Percentiles rank a stretch among this genome's conserved stretches.
Evolutionary conservation across 2,888 invertebrate species (phyloP).

Genomic region (Meteorus colon): DNA sequence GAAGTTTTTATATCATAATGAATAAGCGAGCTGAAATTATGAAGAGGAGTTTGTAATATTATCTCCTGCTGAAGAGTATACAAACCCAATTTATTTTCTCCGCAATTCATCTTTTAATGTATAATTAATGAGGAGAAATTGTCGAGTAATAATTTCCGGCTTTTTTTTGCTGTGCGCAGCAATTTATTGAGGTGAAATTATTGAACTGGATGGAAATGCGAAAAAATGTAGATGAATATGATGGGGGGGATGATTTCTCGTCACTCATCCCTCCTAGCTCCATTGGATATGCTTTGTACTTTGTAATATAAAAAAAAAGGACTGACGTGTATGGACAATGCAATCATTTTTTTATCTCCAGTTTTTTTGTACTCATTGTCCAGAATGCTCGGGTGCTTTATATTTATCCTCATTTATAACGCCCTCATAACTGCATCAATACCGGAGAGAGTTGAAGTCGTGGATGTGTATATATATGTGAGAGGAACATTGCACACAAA

Average conservation of each 20-base stretch:
- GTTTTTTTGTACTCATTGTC: conserved; percentile 31
- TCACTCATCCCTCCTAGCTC: neutral
- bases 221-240: neutral
- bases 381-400: conserved; percentile 27
- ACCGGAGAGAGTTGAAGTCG: neutral
- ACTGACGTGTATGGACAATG: neutral
- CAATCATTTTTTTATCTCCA: neutral
- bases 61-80: neutral
- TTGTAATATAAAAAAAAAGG: neutral
- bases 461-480: conserved; percentile 22
- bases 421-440: conserved; percentile 44
- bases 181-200: neutral
- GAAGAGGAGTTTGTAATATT: neutral
- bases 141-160: neutral
- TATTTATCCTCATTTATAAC: conserved; percentile 40
- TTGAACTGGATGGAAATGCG: neutral
- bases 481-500: conserved; percentile 29
- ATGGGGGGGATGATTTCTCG: neutral
- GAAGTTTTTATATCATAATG: neutral
- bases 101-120: neutral
- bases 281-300: neutral
- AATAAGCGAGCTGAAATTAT: neutral
- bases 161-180: neutral
- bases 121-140: neutral
- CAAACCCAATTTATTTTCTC: neutral